Evolutionary conservation across 1,140 invertebrate species (phyloP).

Genomic region (Pseudomyrmex sp.): DNA sequence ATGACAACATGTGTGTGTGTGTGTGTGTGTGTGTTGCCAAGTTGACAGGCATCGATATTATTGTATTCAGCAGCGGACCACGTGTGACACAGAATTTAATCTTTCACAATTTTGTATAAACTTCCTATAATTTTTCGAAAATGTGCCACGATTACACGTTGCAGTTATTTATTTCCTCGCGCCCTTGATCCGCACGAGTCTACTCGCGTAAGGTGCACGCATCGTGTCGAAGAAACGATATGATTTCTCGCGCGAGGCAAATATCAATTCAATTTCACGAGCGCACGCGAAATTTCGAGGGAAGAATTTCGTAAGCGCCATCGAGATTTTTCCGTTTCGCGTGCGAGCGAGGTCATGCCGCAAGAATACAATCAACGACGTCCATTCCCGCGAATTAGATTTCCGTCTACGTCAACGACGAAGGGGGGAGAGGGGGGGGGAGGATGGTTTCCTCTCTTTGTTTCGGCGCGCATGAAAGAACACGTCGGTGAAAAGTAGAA

Average conservation of each 20-base stretch:
- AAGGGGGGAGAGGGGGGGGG: too few relatives aligned
- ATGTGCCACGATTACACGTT: neutral
- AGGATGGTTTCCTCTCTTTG: constrained; percentile 27
- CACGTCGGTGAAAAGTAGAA: constrained; percentile 53
- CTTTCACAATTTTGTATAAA: neutral
- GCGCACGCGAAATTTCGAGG: constrained; percentile 1
- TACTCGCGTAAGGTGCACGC: neutral
- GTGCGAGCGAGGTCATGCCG: constrained; percentile 9
- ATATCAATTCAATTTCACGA: constrained; percentile 19
- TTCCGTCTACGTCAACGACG: constrained; percentile 51
- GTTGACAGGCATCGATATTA: too few relatives aligned
- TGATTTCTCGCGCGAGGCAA: constrained; percentile 43
- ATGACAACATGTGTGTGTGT: too few relatives aligned
- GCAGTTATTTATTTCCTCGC: constrained; percentile 18
- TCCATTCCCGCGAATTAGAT: constrained; percentile 55
- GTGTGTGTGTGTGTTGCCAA: too few relatives aligned
- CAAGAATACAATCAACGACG: constrained; percentile 49
- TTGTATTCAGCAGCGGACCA: neutral
- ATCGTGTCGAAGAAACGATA: constrained; percentile 19
- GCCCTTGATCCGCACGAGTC: neutral
- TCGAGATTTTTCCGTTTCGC: neutral
- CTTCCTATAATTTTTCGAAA: neutral
- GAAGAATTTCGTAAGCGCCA: constrained; percentile 24
- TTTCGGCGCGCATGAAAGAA: constrained; percentile 66
- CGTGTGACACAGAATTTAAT: neutral